Conservation (phyloP, 2,888 invertebrate genomes). For the Anoplius nigerrimus region DNA sequence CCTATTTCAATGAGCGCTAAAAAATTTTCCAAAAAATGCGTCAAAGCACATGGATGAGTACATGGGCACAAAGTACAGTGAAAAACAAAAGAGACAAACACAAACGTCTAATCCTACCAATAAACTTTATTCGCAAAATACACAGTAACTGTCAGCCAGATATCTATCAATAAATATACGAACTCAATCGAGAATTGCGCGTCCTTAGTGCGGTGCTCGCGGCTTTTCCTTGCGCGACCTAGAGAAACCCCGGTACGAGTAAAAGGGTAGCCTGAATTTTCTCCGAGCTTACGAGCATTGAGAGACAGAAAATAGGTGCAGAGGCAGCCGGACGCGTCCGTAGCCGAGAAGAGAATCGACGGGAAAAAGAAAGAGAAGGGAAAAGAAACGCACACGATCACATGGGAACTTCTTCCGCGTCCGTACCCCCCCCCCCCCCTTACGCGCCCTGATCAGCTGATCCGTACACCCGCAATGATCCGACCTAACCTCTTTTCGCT, state of each 20-base stretch:
- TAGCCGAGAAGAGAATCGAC: constrained; percentile 12
- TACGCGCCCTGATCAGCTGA: too few relatives aligned
- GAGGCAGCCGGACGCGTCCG: constrained; percentile 47
- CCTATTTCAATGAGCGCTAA: too few relatives aligned
- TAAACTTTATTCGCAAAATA: constrained; percentile 64
- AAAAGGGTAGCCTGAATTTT: constrained; percentile 49
- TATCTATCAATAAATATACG: constrained; percentile 69
- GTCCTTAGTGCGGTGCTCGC: constrained; percentile 58
- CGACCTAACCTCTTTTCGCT: too few relatives aligned
- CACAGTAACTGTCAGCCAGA: constrained; percentile 60
- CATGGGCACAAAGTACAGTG: too few relatives aligned
- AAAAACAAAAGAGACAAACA: constrained; percentile 13
- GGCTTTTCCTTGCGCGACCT: constrained; percentile 52
- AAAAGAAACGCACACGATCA: too few relatives aligned
- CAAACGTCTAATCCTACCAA: constrained; percentile 48
- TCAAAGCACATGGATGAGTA: too few relatives aligned
- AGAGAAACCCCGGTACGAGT: constrained; percentile 26
- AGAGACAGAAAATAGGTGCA: constrained; percentile 33
- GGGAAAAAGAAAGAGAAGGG: too few relatives aligned
- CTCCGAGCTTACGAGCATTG: too few relatives aligned
- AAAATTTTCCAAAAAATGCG: too few relatives aligned
- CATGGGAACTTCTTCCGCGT: too few relatives aligned
- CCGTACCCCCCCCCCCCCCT: too few relatives aligned
- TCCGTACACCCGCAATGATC: too few relatives aligned
- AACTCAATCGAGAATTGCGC: constrained; percentile 58